These are phyloP conservation scores for Gopherus flavomarginatus DNA, from an alignment of 2,113 vertebrate species.

Conservation along the genomic window DNA sequence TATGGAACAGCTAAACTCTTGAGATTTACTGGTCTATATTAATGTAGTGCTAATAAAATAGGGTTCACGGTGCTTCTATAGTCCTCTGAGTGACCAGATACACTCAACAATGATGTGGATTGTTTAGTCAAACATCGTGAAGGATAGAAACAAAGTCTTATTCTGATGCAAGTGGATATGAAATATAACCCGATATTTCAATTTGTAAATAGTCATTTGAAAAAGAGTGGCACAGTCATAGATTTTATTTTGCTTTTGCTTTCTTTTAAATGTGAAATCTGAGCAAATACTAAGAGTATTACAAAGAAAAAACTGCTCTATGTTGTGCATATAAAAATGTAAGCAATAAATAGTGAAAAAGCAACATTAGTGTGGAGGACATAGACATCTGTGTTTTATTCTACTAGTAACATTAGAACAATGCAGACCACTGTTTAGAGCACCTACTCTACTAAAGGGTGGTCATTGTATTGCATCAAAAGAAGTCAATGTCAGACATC, in stretches of 20 bases:
- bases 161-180: constrained; percentile 71
- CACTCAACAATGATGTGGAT: neutral
- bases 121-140: constrained; percentile 48
- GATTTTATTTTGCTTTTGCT: neutral
- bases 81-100: constrained; percentile 39
- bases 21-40: neutral
- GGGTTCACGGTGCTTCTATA: constrained; percentile 43
- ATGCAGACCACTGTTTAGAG: neutral
- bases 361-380: neutral
- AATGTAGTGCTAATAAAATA: neutral
- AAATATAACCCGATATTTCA: neutral
- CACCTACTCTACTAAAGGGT: neutral
- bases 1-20: neutral
- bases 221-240: neutral
- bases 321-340: neutral
- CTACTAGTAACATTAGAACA: neutral
- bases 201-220: neutral
- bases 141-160: constrained; percentile 49
- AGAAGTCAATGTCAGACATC: constrained; percentile 40
- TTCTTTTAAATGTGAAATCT: neutral
- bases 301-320: neutral
- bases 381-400: neutral
- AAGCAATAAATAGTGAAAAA: neutral
- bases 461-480: constrained; percentile 69
- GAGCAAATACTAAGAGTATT: neutral